Evolutionary conservation across 1,140 invertebrate genomes (phyloP).

Genomic region (Arctopsyche grandis): DNA sequence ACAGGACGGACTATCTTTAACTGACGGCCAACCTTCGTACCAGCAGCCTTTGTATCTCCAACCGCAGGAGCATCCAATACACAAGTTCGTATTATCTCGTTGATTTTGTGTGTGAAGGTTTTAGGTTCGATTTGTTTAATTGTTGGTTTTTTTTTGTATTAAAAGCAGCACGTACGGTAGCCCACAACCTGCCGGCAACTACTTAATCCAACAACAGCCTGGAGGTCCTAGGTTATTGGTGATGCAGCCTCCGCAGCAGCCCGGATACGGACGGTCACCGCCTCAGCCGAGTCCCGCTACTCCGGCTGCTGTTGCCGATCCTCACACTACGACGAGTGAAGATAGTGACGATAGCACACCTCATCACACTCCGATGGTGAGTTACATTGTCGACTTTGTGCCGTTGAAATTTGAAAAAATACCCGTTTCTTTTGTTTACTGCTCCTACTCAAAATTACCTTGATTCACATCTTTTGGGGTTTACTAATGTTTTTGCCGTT

Average conservation of each 20-base stretch:
- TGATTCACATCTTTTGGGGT: constrained; percentile 2
- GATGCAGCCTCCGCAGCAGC: constrained; percentile 64
- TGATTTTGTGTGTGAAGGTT: not conserved
- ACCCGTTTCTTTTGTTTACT: not conserved
- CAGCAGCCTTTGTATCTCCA: constrained; percentile 73
- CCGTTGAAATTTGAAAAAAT: not conserved
- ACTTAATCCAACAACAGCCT: constrained; percentile 70
- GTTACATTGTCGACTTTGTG: constrained; percentile 25
- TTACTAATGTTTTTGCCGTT: constrained; percentile 9
- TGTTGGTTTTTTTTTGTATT: not conserved
- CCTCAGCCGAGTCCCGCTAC: constrained; percentile 62
- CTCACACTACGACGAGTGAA: constrained; percentile 80
- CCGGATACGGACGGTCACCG: constrained; percentile 66
- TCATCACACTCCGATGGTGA: constrained; percentile 72
- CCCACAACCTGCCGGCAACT: constrained; percentile 63
- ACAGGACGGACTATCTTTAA: constrained; percentile 73
- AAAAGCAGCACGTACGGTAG: constrained; percentile 49
- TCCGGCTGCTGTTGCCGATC: constrained; percentile 64
- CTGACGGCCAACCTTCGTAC: constrained; percentile 71
- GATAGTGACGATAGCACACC: constrained; percentile 88
- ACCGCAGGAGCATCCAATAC: constrained; percentile 65
- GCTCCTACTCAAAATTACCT: not conserved
- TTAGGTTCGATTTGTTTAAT: not conserved
- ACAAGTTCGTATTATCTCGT: constrained; percentile 58
- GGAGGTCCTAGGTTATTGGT: constrained; percentile 70